Percentiles rank a stretch among this genome's conserved stretches.
These are phyloP conservation scores for Alosa sapidissima DNA, from an alignment of 2,797 vertebrate species.

Conservation along the genomic window DNA sequence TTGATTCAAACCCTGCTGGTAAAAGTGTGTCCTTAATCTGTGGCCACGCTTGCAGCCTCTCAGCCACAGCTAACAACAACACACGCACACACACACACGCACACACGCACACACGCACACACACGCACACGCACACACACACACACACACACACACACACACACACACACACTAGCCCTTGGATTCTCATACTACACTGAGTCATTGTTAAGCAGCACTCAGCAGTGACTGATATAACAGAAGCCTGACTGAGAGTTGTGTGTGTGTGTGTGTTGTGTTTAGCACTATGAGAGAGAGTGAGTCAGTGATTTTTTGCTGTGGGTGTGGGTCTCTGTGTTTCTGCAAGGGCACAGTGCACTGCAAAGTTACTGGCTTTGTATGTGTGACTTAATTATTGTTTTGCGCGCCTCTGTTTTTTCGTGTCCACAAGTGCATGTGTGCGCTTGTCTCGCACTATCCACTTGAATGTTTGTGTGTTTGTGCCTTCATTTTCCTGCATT, in stretches of 20 bases:
- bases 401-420: neutral
- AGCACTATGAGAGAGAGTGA: too few relatives aligned
- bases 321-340: neutral
- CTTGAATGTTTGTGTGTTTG: neutral
- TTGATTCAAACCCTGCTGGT: neutral
- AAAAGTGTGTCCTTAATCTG: neutral
- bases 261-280: neutral
- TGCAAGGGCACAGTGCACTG: too few relatives aligned
- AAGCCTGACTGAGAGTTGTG: neutral
- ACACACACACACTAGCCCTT: neutral
- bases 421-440: neutral
- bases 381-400: neutral
- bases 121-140: too few relatives aligned
- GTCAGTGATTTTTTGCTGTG: too few relatives aligned
- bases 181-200: neutral
- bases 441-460: neutral
- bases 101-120: neutral
- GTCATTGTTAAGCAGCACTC: neutral
- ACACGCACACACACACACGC: too few relatives aligned
- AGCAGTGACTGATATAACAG: neutral
- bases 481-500: neutral
- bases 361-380: neutral
- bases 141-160: neutral
- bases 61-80: too few relatives aligned
- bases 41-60: neutral